These are phyloP conservation scores for Lagocephalus sceleratus DNA, from an alignment of 2,797 vertebrate genomes.

Conservation along the genomic window DNA sequence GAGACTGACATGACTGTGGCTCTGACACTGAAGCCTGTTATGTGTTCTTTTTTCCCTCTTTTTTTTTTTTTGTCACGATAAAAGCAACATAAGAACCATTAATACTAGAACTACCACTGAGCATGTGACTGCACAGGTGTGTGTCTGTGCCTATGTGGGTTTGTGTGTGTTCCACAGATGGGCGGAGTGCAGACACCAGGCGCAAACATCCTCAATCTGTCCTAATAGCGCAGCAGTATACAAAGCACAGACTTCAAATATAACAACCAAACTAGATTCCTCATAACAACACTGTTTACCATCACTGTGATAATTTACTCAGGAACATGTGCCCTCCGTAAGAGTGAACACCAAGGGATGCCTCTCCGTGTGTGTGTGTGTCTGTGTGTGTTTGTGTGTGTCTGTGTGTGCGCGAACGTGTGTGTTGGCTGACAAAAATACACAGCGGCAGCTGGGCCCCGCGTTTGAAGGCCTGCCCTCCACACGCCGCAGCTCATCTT, in stretches of 20 bases:
- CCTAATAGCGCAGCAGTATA: conserved; percentile 68
- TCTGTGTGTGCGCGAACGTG: conserved; percentile 47
- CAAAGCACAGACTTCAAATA: conserved; percentile 68
- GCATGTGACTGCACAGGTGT: conserved; percentile 38
- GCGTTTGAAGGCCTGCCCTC: conserved; percentile 69
- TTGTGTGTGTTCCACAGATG: conserved; percentile 50
- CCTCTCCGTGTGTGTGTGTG: conserved; percentile 49
- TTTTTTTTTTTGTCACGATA: conserved; percentile 22
- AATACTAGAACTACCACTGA: conserved; percentile 55
- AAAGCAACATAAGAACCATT: conserved; percentile 65
- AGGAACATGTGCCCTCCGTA: conserved; percentile 75
- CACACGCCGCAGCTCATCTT: conserved; percentile 62
- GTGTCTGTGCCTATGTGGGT: conserved; percentile 20
- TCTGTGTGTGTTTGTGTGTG: conserved; percentile 48
- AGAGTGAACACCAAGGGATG: conserved; percentile 70
- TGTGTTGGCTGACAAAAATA: conserved; percentile 71
- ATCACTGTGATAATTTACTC: conserved; percentile 75
- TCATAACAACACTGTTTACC: conserved; percentile 74
- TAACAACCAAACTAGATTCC: conserved; percentile 55
- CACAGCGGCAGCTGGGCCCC: conserved; percentile 71
- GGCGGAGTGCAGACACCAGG: conserved; percentile 70
- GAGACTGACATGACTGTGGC: conserved; percentile 60
- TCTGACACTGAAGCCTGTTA: conserved; percentile 55
- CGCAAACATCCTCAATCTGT: conserved; percentile 76
- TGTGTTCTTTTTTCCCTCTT: conserved; percentile 36